A percentile compares a stretch with the other conserved stretches of the same genome.
Evolutionary conservation across 2,797 vertebrate genomes (phyloP).

Genomic region (Poecilia picta): DNA sequence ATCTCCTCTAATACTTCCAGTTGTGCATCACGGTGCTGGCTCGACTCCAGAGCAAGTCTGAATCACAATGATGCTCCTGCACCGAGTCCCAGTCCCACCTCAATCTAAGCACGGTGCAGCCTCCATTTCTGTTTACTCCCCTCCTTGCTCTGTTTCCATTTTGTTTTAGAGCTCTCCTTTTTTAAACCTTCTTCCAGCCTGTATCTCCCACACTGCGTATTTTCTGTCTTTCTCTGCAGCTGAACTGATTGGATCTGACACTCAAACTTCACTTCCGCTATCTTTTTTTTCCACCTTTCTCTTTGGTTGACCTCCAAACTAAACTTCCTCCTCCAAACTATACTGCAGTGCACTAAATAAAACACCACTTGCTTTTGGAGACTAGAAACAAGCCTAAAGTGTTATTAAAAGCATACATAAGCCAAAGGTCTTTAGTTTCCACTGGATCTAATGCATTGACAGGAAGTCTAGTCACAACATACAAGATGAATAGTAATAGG

Average conservation of each 20-base stretch:
- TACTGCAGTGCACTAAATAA: conserved; percentile 29
- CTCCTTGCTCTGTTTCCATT: conserved; percentile 44
- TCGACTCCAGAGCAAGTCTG: conserved; percentile 49
- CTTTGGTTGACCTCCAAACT: conserved; percentile 38
- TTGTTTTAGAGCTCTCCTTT: conserved; percentile 35
- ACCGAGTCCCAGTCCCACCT: conserved; percentile 57
- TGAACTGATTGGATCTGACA: conserved; percentile 30
- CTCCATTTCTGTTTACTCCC: conserved; percentile 20
- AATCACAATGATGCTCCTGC: conserved; percentile 58
- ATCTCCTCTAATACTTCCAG: conserved; percentile 62
- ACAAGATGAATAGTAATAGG: conserved; percentile 34
- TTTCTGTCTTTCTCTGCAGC: conserved; percentile 37
- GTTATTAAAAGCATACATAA: conserved; percentile 38
- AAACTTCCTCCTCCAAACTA: conserved; percentile 22
- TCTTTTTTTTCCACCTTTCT: conserved; percentile 26
- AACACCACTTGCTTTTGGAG: conserved; percentile 36
- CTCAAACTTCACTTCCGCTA: conserved; percentile 36
- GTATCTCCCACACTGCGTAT: conserved; percentile 26
- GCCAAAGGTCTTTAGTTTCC: conserved; percentile 38
- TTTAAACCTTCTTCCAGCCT: conserved; percentile 15
- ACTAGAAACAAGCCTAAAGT: conserved; percentile 33
- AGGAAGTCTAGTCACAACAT: conserved; percentile 50
- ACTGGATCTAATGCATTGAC: conserved; percentile 34
- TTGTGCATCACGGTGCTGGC: conserved; percentile 57
- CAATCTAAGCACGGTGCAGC: conserved; percentile 50